Evolutionary conservation across 2,888 invertebrate species (phyloP).

Genomic region (Capitulum mitella): DNA sequence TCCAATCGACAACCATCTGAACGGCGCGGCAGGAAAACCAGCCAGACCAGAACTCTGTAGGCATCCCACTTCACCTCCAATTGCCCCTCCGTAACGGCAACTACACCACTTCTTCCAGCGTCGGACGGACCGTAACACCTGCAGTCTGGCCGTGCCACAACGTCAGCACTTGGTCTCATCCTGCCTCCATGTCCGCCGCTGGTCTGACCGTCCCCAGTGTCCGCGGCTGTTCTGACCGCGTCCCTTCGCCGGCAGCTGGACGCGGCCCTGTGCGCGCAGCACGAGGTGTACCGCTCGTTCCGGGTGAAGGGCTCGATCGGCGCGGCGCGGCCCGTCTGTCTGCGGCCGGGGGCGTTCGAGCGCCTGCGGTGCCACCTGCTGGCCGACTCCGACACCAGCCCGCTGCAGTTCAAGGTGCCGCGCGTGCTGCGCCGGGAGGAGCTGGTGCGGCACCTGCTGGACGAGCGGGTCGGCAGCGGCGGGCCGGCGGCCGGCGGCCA

Average conservation of each 20-base stretch:
- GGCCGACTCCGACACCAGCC: slow-evolving; percentile 4
- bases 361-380: slow-evolving; percentile 10
- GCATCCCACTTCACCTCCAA: too few species aligned
- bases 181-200: too few species aligned
- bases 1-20: too few species aligned
- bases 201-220: not conserved
- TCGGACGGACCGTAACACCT: too few species aligned
- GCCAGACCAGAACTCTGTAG: too few species aligned
- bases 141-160: too few species aligned
- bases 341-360: slow-evolving; percentile 23
- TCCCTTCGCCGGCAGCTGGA: not conserved
- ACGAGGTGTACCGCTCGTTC: slow-evolving; percentile 26
- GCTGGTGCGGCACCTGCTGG: not conserved
- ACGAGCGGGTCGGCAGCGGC: not conserved
- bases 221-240: not conserved
- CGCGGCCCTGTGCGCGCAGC: slow-evolving; percentile 4
- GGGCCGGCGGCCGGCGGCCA: not conserved
- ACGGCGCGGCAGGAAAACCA: too few species aligned
- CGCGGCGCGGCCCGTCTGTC: not conserved
- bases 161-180: too few species aligned
- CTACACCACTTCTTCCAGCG: too few species aligned
- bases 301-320: slow-evolving; percentile 15
- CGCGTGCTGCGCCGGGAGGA: not conserved
- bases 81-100: too few species aligned
- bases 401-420: slow-evolving; percentile 24